Percentiles rank a stretch among this genome's conserved stretches.
phyloP scores from a whole-genome alignment of 2,797 vertebrate species.

The Botia almorhae region DNA sequence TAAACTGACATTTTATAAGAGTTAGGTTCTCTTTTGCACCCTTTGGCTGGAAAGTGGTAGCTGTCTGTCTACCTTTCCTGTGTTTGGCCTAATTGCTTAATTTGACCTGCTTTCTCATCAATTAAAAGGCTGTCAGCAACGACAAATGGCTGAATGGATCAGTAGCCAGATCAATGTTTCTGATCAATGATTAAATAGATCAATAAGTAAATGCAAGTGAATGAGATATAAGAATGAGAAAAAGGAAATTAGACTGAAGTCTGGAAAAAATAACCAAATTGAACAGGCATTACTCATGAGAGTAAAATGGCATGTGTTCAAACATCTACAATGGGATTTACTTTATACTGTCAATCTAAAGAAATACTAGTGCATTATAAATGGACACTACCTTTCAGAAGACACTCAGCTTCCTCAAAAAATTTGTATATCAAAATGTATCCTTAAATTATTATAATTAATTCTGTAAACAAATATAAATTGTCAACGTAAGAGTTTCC shows the following conservation, averaged over 20 bases:
- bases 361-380: not conserved
- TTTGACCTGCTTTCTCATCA: constrained; percentile 81
- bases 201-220: constrained; percentile 80
- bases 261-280: constrained; percentile 64
- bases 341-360: not conserved
- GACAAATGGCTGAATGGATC: constrained; percentile 81
- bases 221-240: constrained; percentile 67
- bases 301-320: not conserved
- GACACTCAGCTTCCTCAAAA: not conserved
- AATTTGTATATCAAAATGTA: no score
- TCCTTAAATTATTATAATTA: no score
- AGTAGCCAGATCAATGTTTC: constrained; percentile 74
- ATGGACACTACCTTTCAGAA: not conserved
- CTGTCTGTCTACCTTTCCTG: constrained; percentile 75
- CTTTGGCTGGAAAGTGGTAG: constrained; percentile 76
- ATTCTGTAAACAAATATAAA: no score
- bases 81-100: constrained; percentile 83
- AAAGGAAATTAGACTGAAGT: constrained; percentile 56
- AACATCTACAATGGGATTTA: not conserved
- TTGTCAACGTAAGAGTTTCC: no score
- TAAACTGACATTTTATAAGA: constrained; percentile 28
- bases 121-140: constrained; percentile 82
- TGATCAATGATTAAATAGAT: constrained; percentile 78
- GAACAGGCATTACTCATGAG: constrained; percentile 57
- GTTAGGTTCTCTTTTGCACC: no score